Conservation (phyloP, 2,797 vertebrate genomes). For the Pseudomugil gertrudae region DNA sequence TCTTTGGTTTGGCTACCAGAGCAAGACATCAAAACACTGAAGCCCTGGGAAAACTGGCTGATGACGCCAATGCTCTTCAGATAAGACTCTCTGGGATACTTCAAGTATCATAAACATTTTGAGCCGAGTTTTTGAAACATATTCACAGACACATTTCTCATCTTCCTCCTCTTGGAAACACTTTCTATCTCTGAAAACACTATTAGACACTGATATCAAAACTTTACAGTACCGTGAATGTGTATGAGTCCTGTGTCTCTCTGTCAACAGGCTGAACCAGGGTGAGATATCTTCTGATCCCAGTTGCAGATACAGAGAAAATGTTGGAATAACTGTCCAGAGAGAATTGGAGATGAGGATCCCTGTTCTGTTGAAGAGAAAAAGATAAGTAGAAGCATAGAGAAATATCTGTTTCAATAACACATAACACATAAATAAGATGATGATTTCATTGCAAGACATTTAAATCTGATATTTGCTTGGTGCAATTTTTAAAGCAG, state of each 20-base stretch:
- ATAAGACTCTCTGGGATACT: slow-evolving; percentile 6
- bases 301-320: slow-evolving; percentile 88
- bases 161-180: slow-evolving; percentile 2
- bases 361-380: slow-evolving; percentile 85
- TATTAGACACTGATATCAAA: background rate
- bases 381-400: background rate
- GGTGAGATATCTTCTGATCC: slow-evolving; percentile 91
- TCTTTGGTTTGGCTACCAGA: too few species aligned
- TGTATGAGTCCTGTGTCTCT: slow-evolving; percentile 91
- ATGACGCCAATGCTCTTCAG: too few species aligned
- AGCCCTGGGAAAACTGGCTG: too few species aligned
- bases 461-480: background rate
- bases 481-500: background rate
- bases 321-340: slow-evolving; percentile 86
- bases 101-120: slow-evolving; percentile 7
- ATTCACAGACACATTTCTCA: slow-evolving; percentile 16
- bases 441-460: background rate
- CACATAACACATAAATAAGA: background rate
- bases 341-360: slow-evolving; percentile 90
- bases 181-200: background rate
- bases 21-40: too few species aligned
- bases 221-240: slow-evolving; percentile 85
- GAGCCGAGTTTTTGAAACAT: slow-evolving; percentile 35
- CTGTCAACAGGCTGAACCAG: slow-evolving; percentile 92
- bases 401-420: background rate